Conservation (phyloP, 2,113 vertebrate species). For the Lasiurus borealis region DNA sequence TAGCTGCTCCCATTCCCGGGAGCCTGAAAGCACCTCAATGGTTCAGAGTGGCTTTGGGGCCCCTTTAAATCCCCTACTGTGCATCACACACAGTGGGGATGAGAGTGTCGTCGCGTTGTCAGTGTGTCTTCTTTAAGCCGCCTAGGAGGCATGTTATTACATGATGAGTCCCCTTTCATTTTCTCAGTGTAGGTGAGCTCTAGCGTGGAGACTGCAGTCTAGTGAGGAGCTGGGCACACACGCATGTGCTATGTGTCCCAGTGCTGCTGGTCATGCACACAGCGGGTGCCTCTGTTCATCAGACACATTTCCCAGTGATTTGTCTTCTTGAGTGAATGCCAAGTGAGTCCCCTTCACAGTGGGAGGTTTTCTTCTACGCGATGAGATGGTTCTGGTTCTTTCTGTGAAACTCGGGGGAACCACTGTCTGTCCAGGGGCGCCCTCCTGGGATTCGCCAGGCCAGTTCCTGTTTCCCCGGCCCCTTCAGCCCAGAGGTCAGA, state of each 20-base stretch:
- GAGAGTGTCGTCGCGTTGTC: neutral
- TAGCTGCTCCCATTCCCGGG: neutral
- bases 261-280: neutral
- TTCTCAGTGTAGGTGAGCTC: neutral
- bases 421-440: rapidly evolving
- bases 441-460: rapidly evolving
- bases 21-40: neutral
- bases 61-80: neutral
- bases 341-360: neutral
- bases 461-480: neutral
- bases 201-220: neutral
- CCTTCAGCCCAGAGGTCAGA: neutral
- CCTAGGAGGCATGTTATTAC: neutral
- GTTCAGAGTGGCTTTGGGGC: neutral
- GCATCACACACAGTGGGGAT: rapidly evolving
- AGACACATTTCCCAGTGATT: neutral
- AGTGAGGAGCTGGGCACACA: neutral
- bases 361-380: neutral
- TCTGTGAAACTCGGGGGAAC: neutral
- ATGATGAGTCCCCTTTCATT: neutral
- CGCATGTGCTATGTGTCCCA: rapidly evolving
- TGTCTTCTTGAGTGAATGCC: neutral
- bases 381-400: neutral
- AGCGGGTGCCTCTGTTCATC: rapidly evolving
- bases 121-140: neutral